phyloP scores from a whole-genome alignment of 2,888 invertebrate species.

The Polietes domitor region DNA sequence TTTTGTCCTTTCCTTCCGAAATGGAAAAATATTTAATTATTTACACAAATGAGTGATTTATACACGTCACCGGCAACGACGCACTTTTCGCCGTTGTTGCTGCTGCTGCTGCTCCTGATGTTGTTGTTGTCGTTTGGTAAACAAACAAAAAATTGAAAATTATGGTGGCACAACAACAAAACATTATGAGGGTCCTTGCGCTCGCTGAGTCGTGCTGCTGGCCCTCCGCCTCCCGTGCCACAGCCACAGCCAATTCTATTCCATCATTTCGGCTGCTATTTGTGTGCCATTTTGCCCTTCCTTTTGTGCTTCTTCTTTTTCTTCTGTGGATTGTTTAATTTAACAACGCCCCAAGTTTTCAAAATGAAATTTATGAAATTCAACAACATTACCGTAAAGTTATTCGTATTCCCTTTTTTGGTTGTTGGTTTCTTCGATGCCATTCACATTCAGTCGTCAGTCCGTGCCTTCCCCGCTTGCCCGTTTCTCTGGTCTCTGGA shows the following conservation, averaged over 20 bases:
- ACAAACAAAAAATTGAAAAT: constrained; percentile 49
- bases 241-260: constrained; percentile 9
- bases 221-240: neutral
- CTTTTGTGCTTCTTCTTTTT: constrained; percentile 29
- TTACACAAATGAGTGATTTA: constrained; percentile 63
- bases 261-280: constrained; percentile 28
- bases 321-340: constrained; percentile 48
- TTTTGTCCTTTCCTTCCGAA: constrained; percentile 3
- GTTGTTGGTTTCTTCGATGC: constrained; percentile 25
- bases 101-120: neutral
- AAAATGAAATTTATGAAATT: constrained; percentile 61
- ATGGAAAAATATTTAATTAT: constrained; percentile 13
- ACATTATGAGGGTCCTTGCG: constrained; percentile 35
- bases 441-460: constrained; percentile 25
- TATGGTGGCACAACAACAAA: constrained; percentile 55
- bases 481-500: no score
- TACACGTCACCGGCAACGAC: constrained; percentile 44
- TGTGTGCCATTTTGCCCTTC: constrained; percentile 42
- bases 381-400: constrained; percentile 55
- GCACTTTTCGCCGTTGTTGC: neutral
- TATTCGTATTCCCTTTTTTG: constrained; percentile 6
- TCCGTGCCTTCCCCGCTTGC: neutral
- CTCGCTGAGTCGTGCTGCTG: neutral
- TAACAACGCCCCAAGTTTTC: constrained; percentile 58
- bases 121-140: constrained; percentile 8